Conservation (phyloP, 37 sponge, comb jelly and placozoan species). For the Crambe crambe region DNA sequence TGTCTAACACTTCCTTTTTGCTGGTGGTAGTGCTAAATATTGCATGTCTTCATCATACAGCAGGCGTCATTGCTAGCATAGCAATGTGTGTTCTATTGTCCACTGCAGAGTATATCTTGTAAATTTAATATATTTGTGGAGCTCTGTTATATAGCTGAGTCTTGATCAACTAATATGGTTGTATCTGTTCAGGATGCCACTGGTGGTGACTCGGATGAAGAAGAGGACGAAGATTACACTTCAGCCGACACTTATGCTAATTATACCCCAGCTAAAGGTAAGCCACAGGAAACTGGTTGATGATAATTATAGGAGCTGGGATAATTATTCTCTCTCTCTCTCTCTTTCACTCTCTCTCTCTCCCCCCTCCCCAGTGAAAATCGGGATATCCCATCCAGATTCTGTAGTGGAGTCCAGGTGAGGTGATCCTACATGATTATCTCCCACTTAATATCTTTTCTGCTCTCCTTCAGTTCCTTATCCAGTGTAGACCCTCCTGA, state of each 20-base stretch:
- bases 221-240: slow-evolving; percentile 67
- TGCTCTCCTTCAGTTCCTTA: slow-evolving; percentile 66
- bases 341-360: not conserved
- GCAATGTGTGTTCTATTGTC: too few species aligned
- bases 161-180: too few species aligned
- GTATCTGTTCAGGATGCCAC: slow-evolving; percentile 7
- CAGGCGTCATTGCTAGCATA: too few species aligned
- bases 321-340: not conserved
- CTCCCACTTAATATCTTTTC: not conserved
- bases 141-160: too few species aligned
- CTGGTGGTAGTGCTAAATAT: too few species aligned
- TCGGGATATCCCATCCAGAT: slow-evolving; percentile 84
- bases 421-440: not conserved
- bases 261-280: slow-evolving; percentile 84
- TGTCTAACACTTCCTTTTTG: too few species aligned
- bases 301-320: not conserved
- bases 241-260: slow-evolving; percentile 79
- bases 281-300: slow-evolving; percentile 7
- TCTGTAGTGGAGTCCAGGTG: not conserved
- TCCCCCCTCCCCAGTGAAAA: slow-evolving; percentile 50
- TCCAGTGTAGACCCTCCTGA: slow-evolving; percentile 91
- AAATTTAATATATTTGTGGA: too few species aligned
- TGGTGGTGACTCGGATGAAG: slow-evolving; percentile 59
- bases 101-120: too few species aligned
- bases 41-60: too few species aligned